Conservation (phyloP, 1,140 invertebrate genomes). For the Heliconius congener region DNA sequence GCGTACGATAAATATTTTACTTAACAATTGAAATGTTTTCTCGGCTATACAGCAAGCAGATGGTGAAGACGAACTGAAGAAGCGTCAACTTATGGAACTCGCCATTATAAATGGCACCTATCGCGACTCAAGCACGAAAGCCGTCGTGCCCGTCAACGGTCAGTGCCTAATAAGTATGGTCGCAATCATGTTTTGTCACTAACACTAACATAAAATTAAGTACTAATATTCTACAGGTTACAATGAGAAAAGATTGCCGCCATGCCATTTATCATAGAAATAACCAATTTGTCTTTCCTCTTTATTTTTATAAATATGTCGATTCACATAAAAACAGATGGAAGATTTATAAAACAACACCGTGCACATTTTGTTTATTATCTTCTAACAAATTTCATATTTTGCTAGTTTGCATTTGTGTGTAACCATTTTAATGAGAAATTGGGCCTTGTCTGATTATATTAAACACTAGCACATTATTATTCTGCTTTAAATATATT, state of each 20-base stretch:
- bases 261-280: background rate
- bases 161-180: slow-evolving; percentile 80
- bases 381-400: background rate
- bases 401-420: background rate
- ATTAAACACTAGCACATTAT: background rate
- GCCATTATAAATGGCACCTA: slow-evolving; percentile 99
- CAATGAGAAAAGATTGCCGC: background rate
- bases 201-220: slow-evolving; percentile 61
- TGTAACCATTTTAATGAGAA: background rate
- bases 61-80: slow-evolving; percentile 99
- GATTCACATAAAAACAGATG: background rate
- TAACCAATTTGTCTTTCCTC: background rate
- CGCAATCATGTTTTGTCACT: slow-evolving; percentile 79
- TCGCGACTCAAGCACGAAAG: slow-evolving; percentile 95
- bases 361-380: background rate
- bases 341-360: background rate
- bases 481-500: too few species aligned
- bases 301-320: background rate
- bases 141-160: slow-evolving; percentile 85
- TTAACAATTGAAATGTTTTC: too few species aligned
- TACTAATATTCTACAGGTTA: slow-evolving; percentile 24
- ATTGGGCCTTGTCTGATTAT: background rate
- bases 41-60: slow-evolving; percentile 91
- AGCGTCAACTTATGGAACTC: slow-evolving; percentile 99
- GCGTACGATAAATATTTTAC: too few species aligned